These are phyloP conservation scores for Cydia pomonella DNA, from an alignment of 1,140 invertebrate genomes.

Conservation along the genomic window DNA sequence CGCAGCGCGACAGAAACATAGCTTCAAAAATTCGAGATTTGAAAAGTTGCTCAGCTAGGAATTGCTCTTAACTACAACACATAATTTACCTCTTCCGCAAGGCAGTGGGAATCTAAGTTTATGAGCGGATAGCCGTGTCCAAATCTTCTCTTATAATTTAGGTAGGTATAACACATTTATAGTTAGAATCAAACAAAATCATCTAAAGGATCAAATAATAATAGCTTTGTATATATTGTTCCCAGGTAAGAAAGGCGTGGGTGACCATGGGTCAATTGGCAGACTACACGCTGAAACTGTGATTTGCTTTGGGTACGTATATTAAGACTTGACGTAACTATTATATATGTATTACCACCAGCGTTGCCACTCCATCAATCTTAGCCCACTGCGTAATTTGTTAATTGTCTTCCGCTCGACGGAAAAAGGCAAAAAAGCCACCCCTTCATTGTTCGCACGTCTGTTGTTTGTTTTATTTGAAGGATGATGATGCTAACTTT, in stretches of 20 bases:
- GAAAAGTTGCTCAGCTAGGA: too few species aligned
- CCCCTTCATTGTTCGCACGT: constrained; percentile 27
- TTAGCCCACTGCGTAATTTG: not conserved
- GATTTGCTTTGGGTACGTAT: constrained; percentile 32
- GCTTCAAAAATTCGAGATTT: too few species aligned
- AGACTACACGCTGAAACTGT: constrained; percentile 19
- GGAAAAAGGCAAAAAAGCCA: constrained; percentile 9
- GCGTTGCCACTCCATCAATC: not conserved
- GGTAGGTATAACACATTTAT: too few species aligned
- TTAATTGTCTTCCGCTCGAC: constrained; percentile 19
- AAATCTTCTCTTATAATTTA: too few species aligned
- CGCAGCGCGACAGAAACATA: too few species aligned
- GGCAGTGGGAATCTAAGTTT: too few species aligned
- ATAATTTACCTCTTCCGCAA: too few species aligned
- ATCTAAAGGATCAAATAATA: too few species aligned
- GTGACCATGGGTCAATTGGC: constrained; percentile 9
- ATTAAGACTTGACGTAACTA: not conserved
- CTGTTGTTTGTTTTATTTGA: constrained; percentile 29
- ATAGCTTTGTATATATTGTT: not conserved
- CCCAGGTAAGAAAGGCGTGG: constrained; percentile 4
- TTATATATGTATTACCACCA: not conserved
- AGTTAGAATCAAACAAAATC: not conserved
- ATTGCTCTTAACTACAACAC: too few species aligned
- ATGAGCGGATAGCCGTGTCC: too few species aligned
- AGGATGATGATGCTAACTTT: constrained; percentile 31